Percentiles rank a stretch among this genome's conserved stretches.
Evolutionary conservation across 2,113 vertebrate genomes (phyloP).

Genomic region (Plestiodon gilberti): DNA sequence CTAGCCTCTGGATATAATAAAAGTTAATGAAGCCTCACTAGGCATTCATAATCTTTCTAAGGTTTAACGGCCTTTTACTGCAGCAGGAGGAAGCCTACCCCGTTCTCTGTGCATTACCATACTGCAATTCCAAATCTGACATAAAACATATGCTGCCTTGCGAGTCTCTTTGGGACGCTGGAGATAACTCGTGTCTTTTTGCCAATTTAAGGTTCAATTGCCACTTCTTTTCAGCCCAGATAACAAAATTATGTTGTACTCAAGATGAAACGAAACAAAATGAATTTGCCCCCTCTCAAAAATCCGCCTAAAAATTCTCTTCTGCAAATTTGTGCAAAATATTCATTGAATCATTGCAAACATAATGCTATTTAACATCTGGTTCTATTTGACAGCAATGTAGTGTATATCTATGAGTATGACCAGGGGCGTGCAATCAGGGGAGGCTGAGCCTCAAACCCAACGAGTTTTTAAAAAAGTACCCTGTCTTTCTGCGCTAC

Average conservation of each 20-base stretch:
- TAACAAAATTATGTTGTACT: not conserved
- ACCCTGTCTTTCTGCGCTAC: too few species aligned
- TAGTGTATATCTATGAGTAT: too few species aligned
- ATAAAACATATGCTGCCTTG: not conserved
- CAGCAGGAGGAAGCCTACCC: not conserved
- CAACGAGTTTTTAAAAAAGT: too few species aligned
- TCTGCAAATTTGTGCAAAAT: not conserved
- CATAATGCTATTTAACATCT: too few species aligned
- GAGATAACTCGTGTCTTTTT: not conserved
- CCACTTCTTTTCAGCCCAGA: not conserved
- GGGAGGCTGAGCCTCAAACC: too few species aligned
- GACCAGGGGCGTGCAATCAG: too few species aligned
- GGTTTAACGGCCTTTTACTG: slow-evolving; percentile 10
- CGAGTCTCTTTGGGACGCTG: not conserved
- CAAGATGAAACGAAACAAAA: not conserved
- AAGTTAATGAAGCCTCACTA: slow-evolving; percentile 24
- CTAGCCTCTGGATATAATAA: not conserved
- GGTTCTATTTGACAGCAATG: not conserved
- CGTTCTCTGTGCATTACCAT: not conserved
- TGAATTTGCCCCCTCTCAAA: not conserved
- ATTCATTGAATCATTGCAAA: too few species aligned
- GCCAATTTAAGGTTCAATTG: not conserved
- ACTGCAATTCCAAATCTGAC: not conserved
- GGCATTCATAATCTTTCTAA: slow-evolving; percentile 4
- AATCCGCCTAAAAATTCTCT: not conserved